Evolutionary conservation across 2,113 vertebrate genomes (phyloP).

Genomic region (Pygoscelis antarcticus): DNA sequence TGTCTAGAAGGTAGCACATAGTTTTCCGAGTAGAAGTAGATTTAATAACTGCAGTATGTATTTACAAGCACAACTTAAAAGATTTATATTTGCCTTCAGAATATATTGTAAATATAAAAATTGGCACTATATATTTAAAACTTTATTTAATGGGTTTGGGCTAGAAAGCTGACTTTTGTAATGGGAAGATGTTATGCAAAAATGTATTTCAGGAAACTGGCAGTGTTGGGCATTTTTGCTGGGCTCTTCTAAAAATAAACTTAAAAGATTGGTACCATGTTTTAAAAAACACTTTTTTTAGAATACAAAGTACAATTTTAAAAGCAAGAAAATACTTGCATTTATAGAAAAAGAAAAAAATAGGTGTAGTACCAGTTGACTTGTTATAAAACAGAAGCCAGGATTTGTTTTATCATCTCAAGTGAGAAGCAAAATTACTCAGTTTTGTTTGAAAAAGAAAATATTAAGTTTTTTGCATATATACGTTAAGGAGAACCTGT

Average conservation of each 20-base stretch:
- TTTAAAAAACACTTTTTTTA: background rate
- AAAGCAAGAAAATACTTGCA: background rate
- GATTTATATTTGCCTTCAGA: slow-evolving; percentile 65
- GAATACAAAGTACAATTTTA: background rate
- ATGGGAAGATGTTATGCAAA: slow-evolving; percentile 3
- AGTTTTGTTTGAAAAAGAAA: background rate
- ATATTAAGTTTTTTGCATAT: background rate
- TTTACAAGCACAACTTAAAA: slow-evolving; percentile 57
- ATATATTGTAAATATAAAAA: slow-evolving; percentile 61
- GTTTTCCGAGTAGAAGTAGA: slow-evolving; percentile 13
- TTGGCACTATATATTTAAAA: slow-evolving; percentile 60
- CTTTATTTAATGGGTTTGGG: slow-evolving; percentile 52
- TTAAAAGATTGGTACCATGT: background rate
- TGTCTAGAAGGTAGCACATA: background rate
- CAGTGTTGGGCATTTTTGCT: background rate
- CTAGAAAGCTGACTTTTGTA: slow-evolving; percentile 37
- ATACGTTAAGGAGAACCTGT: background rate
- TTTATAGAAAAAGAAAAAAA: background rate
- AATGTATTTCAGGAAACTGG: background rate
- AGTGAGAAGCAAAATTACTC: background rate
- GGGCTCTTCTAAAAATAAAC: background rate
- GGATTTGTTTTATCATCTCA: background rate
- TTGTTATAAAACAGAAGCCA: background rate
- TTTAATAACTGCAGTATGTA: slow-evolving; percentile 41
- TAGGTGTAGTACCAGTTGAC: background rate